These are phyloP conservation scores for Loxodonta africana DNA, from an alignment of 2,113 vertebrate species.

Conservation along the genomic window DNA sequence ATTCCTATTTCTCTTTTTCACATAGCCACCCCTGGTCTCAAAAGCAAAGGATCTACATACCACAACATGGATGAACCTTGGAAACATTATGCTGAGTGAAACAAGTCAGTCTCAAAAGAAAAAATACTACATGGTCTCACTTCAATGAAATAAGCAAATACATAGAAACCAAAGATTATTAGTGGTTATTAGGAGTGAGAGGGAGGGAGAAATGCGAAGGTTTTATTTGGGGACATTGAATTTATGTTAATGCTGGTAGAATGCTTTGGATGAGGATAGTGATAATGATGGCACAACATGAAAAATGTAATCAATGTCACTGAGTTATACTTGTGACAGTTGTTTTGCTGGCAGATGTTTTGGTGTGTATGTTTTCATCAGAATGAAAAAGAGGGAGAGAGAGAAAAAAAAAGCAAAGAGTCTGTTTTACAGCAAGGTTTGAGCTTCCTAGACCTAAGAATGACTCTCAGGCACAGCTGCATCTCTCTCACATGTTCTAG, in stretches of 20 bases:
- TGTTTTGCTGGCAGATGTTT: background rate
- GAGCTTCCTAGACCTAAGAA: background rate
- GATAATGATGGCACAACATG: background rate
- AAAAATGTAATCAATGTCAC: background rate
- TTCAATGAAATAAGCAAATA: background rate
- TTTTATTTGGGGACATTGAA: background rate
- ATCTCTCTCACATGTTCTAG: background rate
- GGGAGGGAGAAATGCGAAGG: background rate
- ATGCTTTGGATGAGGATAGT: background rate
- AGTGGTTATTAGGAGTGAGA: background rate
- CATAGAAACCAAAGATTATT: background rate
- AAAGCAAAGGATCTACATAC: background rate
- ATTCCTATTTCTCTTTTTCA: background rate
- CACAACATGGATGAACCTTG: background rate
- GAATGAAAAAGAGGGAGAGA: background rate
- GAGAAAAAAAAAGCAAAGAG: conserved; percentile 2
- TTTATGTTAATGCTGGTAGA: background rate
- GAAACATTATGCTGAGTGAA: background rate
- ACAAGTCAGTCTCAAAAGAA: background rate
- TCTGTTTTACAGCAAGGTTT: background rate
- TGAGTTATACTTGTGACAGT: background rate
- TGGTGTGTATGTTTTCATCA: background rate
- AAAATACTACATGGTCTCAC: background rate
- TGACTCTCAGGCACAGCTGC: fast-evolving
- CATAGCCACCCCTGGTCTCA: background rate